Conservation (phyloP, 2,888 invertebrate genomes). For the Hydropsyche betteni region DNA sequence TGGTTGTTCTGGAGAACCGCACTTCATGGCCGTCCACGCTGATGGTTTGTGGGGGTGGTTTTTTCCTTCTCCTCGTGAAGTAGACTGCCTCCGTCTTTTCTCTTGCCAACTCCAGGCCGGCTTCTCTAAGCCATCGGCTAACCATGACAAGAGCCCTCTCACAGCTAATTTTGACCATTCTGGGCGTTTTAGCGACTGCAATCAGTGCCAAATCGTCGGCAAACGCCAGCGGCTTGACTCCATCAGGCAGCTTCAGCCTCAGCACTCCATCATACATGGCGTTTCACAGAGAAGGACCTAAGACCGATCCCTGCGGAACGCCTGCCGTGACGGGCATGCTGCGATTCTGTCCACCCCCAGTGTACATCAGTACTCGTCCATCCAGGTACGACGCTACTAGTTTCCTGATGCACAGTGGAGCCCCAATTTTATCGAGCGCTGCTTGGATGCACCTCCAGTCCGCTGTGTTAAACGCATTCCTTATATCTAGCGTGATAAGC, state of each 20-base stretch:
- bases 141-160: constrained; percentile 16
- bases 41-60: neutral
- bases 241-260: constrained; percentile 18
- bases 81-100: constrained; percentile 33
- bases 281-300: constrained; percentile 50
- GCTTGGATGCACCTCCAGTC: too few relatives aligned
- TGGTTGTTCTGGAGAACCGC: constrained; percentile 22
- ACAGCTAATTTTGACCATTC: neutral
- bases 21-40: constrained; percentile 1
- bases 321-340: constrained; percentile 45
- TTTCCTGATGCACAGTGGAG: constrained; percentile 48
- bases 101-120: constrained; percentile 8
- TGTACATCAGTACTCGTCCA: constrained; percentile 45
- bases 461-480: constrained; percentile 20
- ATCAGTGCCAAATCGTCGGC: constrained; percentile 32
- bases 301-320: constrained; percentile 50
- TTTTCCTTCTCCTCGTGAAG: constrained; percentile 7
- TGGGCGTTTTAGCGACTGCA: neutral
- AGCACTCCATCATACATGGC: constrained; percentile 47
- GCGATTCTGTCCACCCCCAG: constrained; percentile 47
- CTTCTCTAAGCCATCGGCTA: neutral
- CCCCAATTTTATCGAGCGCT: constrained; percentile 42
- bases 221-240: neutral
- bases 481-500: neutral
- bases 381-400: constrained; percentile 51